These are phyloP conservation scores for Drosophila parvula DNA, from an alignment of 1,140 invertebrate species.

Conservation along the genomic window DNA sequence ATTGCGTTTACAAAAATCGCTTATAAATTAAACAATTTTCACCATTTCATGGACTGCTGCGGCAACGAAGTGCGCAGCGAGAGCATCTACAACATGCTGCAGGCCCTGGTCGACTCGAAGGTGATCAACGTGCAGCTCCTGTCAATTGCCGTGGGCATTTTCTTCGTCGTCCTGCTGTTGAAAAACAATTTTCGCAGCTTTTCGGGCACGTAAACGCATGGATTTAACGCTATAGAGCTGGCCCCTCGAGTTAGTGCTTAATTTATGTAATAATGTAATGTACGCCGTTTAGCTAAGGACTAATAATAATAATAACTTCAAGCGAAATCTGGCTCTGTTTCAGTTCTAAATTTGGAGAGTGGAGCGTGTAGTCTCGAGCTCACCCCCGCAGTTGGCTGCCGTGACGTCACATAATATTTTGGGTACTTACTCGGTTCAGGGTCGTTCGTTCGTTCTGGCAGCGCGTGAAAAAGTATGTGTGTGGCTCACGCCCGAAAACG, in stretches of 20 bases:
- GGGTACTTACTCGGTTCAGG: constrained; percentile 58
- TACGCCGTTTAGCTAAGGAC: constrained; percentile 68
- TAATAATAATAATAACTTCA: constrained; percentile 57
- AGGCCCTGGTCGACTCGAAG: constrained; percentile 77
- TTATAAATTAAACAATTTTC: constrained; percentile 40
- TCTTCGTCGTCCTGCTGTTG: constrained; percentile 74
- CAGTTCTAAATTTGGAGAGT: constrained; percentile 22
- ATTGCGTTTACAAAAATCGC: constrained; percentile 27
- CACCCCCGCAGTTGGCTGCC: constrained; percentile 8
- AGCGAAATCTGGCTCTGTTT: constrained; percentile 35
- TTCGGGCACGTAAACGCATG: constrained; percentile 64
- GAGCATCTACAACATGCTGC: constrained; percentile 78
- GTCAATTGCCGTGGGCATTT: constrained; percentile 80
- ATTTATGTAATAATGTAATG: constrained; percentile 67
- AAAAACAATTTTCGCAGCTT: constrained; percentile 79
- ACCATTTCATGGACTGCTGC: constrained; percentile 74
- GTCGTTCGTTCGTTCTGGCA: constrained; percentile 39
- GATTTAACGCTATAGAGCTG: not conserved
- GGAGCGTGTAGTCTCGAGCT: constrained; percentile 21
- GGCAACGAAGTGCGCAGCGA: constrained; percentile 74
- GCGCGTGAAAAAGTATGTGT: constrained; percentile 17
- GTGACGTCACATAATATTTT: constrained; percentile 64
- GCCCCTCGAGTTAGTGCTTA: constrained; percentile 53
- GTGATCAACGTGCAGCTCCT: constrained; percentile 78
- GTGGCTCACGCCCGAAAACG: constrained; percentile 14